Evolutionary conservation across 2,797 vertebrate genomes (phyloP), one percentile per base, ranked within the genome.

Genomic region (Sphaeramia orbicularis): DNA sequence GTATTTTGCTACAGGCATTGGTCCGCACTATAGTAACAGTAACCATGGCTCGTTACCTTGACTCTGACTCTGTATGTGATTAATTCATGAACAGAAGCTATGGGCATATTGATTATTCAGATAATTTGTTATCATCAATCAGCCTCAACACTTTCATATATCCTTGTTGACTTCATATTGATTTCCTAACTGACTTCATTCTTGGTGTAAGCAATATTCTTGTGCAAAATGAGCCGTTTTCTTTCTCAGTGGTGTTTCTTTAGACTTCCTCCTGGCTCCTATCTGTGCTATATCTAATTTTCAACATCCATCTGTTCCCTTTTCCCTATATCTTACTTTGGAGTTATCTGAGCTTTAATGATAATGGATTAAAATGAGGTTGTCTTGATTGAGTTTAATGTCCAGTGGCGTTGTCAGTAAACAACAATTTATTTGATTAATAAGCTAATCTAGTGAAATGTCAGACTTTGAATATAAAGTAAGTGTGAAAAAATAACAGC

Each of bases 91-190:
- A 91, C 77, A 81, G 70, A 57, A 75, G 83, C 74, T 85, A 90
- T 87, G 77, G 89, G 83, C 78, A 86, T 79, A 90, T 90, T 91
- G 91, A 92, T 92, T 92, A 91, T 90, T 90, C 82, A 75, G 76
- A 90, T 92, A 88, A 92, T 92, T 90, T 88, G 83, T 85, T 85
- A 80, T 92, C 89, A 92, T 93, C 91, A 89, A 92, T 92, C 89
- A 86, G 76, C 71, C 84, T 86, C 67, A 83, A 80, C 84, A 72
- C 81, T 86, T 91, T 85, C 87, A 84, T 88, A 86, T 74, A 87
- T 92, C 85, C 87, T 92, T 62, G 75, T 87, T 89, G 84, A 65
- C 74, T 82, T 49, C 27, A 37, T 88, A 93, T 92, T 59, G 91
- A 92, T 92, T 90, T 83, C 68, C 74, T 75, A 71, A 73, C 83